These are phyloP conservation scores for Saiga tatarica DNA, from an alignment of 2,113 vertebrate species.

Conservation along the genomic window DNA sequence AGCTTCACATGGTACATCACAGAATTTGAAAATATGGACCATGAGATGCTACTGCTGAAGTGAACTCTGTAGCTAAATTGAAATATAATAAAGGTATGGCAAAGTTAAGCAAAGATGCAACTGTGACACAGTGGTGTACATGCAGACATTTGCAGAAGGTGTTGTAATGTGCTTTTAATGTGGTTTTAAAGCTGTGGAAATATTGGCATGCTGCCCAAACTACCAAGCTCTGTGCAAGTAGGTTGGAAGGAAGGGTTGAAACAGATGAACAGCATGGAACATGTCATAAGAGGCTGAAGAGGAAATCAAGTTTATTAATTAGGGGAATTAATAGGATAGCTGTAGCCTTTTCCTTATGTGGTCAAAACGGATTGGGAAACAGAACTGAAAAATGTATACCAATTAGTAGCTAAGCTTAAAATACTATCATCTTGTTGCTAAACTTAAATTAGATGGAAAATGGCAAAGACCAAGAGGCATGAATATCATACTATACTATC, in stretches of 20 bases:
- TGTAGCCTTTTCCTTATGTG: slow-evolving; percentile 42
- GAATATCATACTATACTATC: neutral
- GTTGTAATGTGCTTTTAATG: slow-evolving; percentile 64
- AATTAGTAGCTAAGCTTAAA: neutral
- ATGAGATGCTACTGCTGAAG: neutral
- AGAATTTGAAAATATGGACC: neutral
- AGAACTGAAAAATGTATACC: neutral
- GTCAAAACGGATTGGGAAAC: slow-evolving; percentile 22
- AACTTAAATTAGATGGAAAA: slow-evolving; percentile 3
- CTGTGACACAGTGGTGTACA: neutral
- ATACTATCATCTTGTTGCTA: neutral
- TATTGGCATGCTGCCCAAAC: slow-evolving; percentile 33
- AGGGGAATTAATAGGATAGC: slow-evolving; percentile 40
- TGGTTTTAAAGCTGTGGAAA: slow-evolving; percentile 56
- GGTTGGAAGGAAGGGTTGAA: neutral
- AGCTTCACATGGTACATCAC: neutral
- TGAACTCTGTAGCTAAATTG: neutral
- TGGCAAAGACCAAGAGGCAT: neutral
- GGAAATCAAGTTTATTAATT: slow-evolving; percentile 60
- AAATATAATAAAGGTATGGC: neutral
- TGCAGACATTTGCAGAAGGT: slow-evolving; percentile 16
- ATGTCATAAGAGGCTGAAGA: neutral
- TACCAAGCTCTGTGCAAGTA: neutral
- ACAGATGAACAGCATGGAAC: neutral
- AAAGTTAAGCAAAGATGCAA: neutral